These are phyloP conservation scores for Eulemur coronatus DNA, from an alignment of 2,797 vertebrate species.

Conservation along the genomic window DNA sequence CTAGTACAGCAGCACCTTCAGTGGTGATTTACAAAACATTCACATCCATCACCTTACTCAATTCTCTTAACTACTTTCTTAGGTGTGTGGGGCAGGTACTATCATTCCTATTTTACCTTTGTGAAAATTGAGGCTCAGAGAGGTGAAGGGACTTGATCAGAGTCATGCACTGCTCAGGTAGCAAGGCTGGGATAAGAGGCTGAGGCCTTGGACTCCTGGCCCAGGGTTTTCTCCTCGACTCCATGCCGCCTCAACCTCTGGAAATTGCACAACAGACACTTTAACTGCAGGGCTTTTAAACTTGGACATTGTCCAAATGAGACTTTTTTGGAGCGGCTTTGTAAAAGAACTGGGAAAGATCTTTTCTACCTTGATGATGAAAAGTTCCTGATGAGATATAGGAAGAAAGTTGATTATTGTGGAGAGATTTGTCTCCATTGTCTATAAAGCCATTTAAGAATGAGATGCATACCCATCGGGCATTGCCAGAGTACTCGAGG, in stretches of 20 bases:
- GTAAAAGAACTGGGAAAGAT: not conserved
- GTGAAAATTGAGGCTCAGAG: slow-evolving; percentile 29
- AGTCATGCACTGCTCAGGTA: not conserved
- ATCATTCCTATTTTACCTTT: not conserved
- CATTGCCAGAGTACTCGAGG: not conserved
- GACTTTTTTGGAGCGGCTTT: not conserved
- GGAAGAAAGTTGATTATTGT: slow-evolving; percentile 14
- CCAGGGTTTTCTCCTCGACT: not conserved
- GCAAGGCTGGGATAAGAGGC: not conserved
- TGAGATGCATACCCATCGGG: not conserved
- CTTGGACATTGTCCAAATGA: not conserved
- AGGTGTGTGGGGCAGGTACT: not conserved
- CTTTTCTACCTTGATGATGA: not conserved
- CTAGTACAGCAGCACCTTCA: not conserved
- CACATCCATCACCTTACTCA: not conserved
- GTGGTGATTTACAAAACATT: not conserved
- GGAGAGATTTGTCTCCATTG: not conserved
- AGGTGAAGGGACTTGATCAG: not conserved
- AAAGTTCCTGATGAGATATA: not conserved
- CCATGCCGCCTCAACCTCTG: not conserved
- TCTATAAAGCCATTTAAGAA: slow-evolving; percentile 19
- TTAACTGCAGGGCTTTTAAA: not conserved
- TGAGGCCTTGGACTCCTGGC: not conserved
- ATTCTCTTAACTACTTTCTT: slow-evolving; percentile 28
- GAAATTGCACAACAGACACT: not conserved